Conservation (phyloP, 2,797 vertebrate genomes). For the Sebastes reedi region DNA sequence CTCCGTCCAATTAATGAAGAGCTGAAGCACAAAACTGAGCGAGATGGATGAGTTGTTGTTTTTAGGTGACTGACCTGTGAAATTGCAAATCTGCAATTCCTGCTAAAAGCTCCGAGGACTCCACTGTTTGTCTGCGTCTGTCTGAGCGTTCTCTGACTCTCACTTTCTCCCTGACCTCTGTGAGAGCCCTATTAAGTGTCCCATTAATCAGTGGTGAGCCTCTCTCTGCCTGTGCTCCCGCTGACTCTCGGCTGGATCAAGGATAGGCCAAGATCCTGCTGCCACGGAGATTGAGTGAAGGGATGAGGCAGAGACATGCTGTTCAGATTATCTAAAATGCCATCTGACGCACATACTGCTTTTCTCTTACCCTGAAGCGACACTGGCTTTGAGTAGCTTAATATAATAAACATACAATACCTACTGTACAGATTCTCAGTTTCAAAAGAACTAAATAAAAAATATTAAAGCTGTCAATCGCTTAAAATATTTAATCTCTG, state of each 20-base stretch:
- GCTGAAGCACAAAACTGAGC: not conserved
- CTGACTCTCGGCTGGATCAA: constrained; percentile 21
- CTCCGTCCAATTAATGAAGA: not conserved
- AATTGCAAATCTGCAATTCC: not conserved
- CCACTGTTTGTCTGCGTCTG: not conserved
- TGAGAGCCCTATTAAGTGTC: not conserved
- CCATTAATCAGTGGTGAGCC: constrained; percentile 43
- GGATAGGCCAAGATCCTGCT: constrained; percentile 34
- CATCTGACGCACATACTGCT: not conserved
- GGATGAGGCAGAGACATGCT: not conserved
- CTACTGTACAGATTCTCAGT: not conserved
- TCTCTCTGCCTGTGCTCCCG: not conserved
- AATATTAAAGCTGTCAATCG: too few relatives aligned
- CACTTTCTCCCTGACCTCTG: constrained; percentile 16
- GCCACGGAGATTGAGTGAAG: not conserved
- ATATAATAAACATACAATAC: not conserved
- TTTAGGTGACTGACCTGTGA: not conserved
- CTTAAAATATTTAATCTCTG: too few relatives aligned
- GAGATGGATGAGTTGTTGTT: not conserved
- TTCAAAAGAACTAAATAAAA: not conserved
- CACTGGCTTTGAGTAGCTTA: not conserved
- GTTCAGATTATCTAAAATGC: not conserved
- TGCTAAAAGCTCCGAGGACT: not conserved
- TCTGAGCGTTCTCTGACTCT: not conserved
- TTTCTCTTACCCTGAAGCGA: not conserved